Conservation (phyloP, 2,113 vertebrate species). For the Nematolebias whitei region DNA sequence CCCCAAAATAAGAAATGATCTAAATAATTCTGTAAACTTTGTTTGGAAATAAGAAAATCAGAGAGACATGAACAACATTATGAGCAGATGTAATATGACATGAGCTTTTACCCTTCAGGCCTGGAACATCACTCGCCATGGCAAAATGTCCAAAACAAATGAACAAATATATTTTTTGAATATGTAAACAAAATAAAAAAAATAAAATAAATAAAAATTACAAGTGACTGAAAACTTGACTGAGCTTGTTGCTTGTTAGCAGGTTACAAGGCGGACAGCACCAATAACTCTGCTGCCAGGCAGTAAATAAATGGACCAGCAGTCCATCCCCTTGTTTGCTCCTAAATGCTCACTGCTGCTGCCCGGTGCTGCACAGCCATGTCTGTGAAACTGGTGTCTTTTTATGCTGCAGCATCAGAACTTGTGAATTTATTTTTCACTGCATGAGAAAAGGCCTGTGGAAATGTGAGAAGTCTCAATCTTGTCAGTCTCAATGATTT, state of each 20-base stretch:
- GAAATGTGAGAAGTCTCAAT: background rate
- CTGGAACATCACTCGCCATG: too few species aligned
- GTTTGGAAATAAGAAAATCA: too few species aligned
- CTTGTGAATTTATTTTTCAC: background rate
- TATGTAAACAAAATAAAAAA: too few species aligned
- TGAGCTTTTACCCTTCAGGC: too few species aligned
- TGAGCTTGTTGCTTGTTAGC: background rate
- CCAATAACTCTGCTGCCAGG: conserved; percentile 3
- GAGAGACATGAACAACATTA: too few species aligned
- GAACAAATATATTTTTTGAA: too few species aligned
- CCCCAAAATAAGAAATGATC: too few species aligned
- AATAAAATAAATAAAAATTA: too few species aligned
- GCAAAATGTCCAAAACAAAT: too few species aligned
- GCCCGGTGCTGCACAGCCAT: background rate
- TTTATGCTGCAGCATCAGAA: background rate
- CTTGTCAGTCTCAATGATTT: too few species aligned
- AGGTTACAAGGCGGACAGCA: background rate
- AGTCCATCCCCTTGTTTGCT: background rate
- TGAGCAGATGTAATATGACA: too few species aligned
- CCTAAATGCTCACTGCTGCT: background rate
- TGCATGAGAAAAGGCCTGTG: background rate
- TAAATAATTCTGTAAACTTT: too few species aligned
- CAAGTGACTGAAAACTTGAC: background rate
- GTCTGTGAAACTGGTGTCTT: background rate
- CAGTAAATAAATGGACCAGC: background rate